phyloP scores from a whole-genome alignment of 1,140 invertebrate genomes.

The Pseudomyrmex flavicornis region DNA sequence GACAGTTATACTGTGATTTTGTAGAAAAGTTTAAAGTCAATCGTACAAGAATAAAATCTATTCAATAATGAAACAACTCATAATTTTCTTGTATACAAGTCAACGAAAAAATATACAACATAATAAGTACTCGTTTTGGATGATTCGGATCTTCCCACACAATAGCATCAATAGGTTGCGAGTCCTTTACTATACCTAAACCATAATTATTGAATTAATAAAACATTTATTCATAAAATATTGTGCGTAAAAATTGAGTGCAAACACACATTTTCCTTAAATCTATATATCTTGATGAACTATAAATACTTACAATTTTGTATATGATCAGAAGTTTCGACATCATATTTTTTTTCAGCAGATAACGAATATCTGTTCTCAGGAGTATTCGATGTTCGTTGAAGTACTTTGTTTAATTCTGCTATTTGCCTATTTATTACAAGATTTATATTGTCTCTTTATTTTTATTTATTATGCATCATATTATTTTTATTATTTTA shows the following conservation, averaged over 20 bases:
- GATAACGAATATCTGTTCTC: constrained; percentile 77
- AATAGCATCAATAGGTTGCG: constrained; percentile 84
- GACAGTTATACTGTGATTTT: no score
- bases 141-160: constrained; percentile 85
- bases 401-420: constrained; percentile 78
- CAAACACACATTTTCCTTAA: no score
- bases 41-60: background rate
- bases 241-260: no score
- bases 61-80: background rate
- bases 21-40: background rate
- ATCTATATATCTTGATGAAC: background rate
- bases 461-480: background rate
- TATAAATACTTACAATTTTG: constrained; percentile 70
- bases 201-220: background rate
- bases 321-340: constrained; percentile 69
- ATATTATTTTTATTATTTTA: background rate
- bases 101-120: background rate
- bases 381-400: constrained; percentile 74
- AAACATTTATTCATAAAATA: constrained; percentile 18
- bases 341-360: constrained; percentile 71
- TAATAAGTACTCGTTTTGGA: constrained; percentile 59
- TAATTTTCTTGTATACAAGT: background rate
- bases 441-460: constrained; percentile 5
- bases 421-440: constrained; percentile 75
- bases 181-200: constrained; percentile 79